Conservation (phyloP, 2,113 vertebrate genomes). For the Sakesphorus luctuosus region DNA sequence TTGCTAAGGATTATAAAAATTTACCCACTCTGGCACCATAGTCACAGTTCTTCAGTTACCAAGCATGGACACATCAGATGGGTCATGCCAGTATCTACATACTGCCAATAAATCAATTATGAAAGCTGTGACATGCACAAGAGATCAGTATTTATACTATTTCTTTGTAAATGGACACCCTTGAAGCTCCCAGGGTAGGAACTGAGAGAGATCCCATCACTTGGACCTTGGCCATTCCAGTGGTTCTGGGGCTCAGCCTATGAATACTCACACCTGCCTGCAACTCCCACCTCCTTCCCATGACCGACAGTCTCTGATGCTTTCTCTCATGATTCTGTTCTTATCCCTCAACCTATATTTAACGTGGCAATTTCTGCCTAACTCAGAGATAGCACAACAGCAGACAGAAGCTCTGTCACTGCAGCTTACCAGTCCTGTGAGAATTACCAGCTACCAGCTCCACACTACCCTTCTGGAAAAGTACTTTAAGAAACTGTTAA, state of each 20-base stretch:
- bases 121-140: background rate
- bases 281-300: background rate
- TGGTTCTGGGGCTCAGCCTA: background rate
- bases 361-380: background rate
- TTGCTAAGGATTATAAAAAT: background rate
- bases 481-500: background rate
- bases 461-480: background rate
- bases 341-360: background rate
- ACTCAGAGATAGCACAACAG: background rate
- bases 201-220: background rate
- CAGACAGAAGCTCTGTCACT: background rate
- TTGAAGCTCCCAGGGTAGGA: background rate
- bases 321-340: background rate
- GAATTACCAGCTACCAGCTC: background rate
- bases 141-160: background rate
- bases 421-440: background rate
- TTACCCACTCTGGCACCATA: background rate
- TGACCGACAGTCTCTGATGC: background rate
- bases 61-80: background rate
- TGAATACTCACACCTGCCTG: background rate
- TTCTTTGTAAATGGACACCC: background rate
- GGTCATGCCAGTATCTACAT: background rate
- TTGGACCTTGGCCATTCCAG: background rate
- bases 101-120: background rate
- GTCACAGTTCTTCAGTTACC: background rate